Evolutionary conservation across 2,797 vertebrate genomes (phyloP).

Genomic region (Spondyliosoma cantharus): DNA sequence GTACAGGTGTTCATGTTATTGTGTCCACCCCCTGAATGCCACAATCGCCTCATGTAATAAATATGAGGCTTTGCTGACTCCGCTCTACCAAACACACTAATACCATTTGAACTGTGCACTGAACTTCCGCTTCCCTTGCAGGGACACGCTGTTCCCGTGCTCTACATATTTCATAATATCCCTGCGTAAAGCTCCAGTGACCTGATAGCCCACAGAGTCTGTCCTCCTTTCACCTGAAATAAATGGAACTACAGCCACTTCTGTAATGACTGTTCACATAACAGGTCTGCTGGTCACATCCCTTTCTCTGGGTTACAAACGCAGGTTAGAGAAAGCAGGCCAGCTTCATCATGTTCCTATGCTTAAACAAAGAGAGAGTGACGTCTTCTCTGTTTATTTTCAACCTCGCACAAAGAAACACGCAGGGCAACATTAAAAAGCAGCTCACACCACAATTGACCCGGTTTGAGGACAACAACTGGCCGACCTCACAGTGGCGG

Average conservation of each 20-base stretch:
- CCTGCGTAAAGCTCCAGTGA: conserved; percentile 54
- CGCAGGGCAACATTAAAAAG: conserved; percentile 1
- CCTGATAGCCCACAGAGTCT: conserved; percentile 58
- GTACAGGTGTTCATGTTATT: neutral
- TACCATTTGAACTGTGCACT: neutral
- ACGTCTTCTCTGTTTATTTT: conserved; percentile 33
- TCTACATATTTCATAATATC: conserved; percentile 66
- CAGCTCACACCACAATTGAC: conserved; percentile 36
- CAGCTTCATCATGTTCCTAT: conserved; percentile 31
- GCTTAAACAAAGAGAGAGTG: neutral
- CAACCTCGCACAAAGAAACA: conserved; percentile 14
- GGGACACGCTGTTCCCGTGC: conserved; percentile 39
- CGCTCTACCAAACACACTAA: conserved; percentile 11
- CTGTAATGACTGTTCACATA: conserved; percentile 54
- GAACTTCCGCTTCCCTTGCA: neutral
- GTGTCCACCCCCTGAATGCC: neutral
- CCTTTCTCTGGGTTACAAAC: conserved; percentile 16
- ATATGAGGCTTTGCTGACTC: neutral
- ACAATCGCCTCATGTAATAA: neutral
- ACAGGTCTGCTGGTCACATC: conserved; percentile 24
- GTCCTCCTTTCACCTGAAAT: conserved; percentile 55
- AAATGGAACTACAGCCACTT: conserved; percentile 23
- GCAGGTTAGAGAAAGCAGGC: conserved; percentile 44
- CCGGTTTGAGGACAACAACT: conserved; percentile 45
- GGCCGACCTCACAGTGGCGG: conserved; percentile 36